These are phyloP conservation scores for Leptosomus discolor DNA, from an alignment of 2,113 vertebrate species.

Conservation along the genomic window DNA sequence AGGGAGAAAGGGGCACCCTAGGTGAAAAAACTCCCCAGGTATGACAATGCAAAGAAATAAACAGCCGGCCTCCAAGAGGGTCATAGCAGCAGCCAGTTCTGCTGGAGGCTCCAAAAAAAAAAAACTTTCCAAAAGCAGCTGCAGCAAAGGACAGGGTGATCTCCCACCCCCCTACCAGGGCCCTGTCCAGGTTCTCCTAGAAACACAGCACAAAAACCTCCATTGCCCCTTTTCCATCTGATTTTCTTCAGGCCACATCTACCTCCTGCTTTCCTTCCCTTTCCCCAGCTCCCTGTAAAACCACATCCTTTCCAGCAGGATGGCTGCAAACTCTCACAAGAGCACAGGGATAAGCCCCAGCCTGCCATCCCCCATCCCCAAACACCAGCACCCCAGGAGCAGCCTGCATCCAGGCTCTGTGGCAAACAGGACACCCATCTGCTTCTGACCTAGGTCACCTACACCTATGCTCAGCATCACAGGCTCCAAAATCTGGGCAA, in stretches of 20 bases:
- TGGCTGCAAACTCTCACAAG: neutral
- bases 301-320: neutral
- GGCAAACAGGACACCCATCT: neutral
- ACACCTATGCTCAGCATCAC: neutral
- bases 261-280: neutral
- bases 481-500: neutral
- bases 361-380: neutral
- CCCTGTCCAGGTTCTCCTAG: neutral
- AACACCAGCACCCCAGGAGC: neutral
- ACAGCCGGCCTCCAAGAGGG: neutral
- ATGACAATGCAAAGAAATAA: neutral
- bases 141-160: neutral
- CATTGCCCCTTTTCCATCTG: neutral
- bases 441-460: neutral
- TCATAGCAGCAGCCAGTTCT: neutral
- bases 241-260: neutral
- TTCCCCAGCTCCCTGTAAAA: neutral
- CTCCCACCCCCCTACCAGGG: neutral
- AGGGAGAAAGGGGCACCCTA: neutral
- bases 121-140: neutral
- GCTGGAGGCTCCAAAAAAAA: neutral
- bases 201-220: neutral
- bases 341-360: neutral
- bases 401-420: neutral
- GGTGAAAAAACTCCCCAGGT: neutral